phyloP scores from a whole-genome alignment of 2,113 vertebrate species.

The Odontophorus gujanensis region DNA sequence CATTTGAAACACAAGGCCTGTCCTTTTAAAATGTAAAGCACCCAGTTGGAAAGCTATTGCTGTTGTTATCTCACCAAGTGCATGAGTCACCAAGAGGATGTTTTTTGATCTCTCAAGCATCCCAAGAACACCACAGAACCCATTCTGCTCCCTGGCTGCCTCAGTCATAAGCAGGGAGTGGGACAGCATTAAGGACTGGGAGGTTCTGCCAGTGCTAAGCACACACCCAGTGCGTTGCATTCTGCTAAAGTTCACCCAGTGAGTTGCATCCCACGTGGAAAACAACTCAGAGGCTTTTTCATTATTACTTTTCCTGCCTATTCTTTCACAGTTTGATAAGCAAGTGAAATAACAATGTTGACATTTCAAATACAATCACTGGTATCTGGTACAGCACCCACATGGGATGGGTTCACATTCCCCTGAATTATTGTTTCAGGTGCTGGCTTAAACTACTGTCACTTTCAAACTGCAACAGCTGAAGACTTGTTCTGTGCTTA shows the following conservation, averaged over 20 bases:
- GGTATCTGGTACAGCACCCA: not conserved
- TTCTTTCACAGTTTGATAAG: not conserved
- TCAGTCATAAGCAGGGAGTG: not conserved
- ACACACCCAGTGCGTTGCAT: not conserved
- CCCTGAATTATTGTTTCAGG: constrained; percentile 2
- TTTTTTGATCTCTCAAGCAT: not conserved
- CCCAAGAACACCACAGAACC: not conserved
- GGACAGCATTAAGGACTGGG: not conserved
- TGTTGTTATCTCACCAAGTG: not conserved
- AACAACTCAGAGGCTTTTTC: not conserved
- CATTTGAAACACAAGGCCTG: constrained; percentile 6
- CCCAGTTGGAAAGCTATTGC: not conserved
- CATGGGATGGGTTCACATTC: not conserved
- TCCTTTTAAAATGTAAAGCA: not conserved
- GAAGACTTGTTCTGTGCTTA: not conserved
- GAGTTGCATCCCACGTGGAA: not conserved
- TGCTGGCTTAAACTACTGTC: not conserved
- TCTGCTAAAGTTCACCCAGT: not conserved
- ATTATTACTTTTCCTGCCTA: not conserved
- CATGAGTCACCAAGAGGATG: constrained; percentile 10
- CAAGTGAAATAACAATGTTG: not conserved
- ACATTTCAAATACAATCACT: constrained; percentile 6
- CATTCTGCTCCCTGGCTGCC: not conserved
- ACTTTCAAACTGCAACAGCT: not conserved
- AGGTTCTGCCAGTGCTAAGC: not conserved